phyloP scores from a whole-genome alignment of 2,797 vertebrate species.

The Sebastes itinus region DNA sequence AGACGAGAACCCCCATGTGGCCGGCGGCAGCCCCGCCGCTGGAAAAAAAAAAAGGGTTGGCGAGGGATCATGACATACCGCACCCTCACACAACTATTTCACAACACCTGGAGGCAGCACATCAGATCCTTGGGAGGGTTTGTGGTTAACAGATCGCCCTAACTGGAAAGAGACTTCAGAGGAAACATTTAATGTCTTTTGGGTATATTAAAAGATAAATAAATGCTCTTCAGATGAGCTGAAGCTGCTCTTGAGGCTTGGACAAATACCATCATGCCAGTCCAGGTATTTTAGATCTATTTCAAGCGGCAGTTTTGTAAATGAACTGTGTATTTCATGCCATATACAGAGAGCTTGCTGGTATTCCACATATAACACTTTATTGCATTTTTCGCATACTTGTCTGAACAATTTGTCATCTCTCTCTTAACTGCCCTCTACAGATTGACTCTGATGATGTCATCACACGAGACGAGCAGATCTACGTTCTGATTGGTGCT shows the following conservation, averaged over 20 bases:
- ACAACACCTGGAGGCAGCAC: slow-evolving; percentile 77
- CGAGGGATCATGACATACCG: slow-evolving; percentile 72
- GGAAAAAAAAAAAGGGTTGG: slow-evolving; percentile 42
- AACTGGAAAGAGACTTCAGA: slow-evolving; percentile 13
- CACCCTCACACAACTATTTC: slow-evolving; percentile 81
- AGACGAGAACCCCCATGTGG: slow-evolving; percentile 30
- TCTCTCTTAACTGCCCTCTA: background rate
- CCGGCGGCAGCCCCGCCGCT: background rate
- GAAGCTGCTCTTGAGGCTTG: background rate
- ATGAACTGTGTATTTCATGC: background rate
- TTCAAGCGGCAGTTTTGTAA: background rate
- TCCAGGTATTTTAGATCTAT: background rate
- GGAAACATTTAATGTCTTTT: background rate
- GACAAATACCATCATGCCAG: background rate
- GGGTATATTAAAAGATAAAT: background rate
- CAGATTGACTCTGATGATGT: slow-evolving; percentile 92
- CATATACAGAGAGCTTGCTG: background rate
- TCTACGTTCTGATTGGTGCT: slow-evolving; percentile 88
- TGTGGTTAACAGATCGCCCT: slow-evolving; percentile 42
- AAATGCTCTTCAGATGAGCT: background rate
- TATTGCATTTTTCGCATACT: background rate
- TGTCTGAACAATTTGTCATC: background rate
- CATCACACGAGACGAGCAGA: slow-evolving; percentile 91
- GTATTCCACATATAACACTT: background rate
- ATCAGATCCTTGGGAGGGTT: slow-evolving; percentile 53